Evolutionary conservation across 2,888 invertebrate genomes (phyloP), one percentile per base, ranked within the genome.

Genomic region (Epinotia nisella): DNA sequence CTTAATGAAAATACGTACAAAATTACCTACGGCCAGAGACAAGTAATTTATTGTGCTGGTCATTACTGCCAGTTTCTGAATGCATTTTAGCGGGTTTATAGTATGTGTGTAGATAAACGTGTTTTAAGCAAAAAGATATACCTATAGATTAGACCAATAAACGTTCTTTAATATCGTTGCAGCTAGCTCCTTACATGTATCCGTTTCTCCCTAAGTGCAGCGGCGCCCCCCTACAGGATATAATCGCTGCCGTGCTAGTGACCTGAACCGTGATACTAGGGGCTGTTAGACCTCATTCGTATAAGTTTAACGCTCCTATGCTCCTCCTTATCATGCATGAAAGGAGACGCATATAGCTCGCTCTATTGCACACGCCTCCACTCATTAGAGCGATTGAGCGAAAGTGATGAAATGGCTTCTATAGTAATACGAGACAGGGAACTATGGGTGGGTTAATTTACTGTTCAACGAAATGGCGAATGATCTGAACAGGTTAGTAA

Each of bases 261-360:
- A 66, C 41, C 65, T 55, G 65, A 39, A 21, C 53, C 51, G 35
- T 65, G 35, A 53, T 53, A 19, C 39, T 39, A 55, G 24, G 19
- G 51, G 62, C 29, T 49, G 51, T 53, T 65, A 65, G 39, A 66
- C 65, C 65, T 56, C 65, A 66, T 66, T 66, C 55, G 39, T 56
- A 56, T 24, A 41, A 55, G 65, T 66, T 66, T 66, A 66, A 66
- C 55, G 65, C 55, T 53, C 21, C 55, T 55, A 41, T 66, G n/a
- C 55, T 39, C 7, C 21, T 66, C 39, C 65, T 66, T 66, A 55
- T 56, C 55, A 66, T 55, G 55, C 56, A 41, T 21, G 55, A 65
- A 53, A 65, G 55, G 41, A 56, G 55, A 41, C 53, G 56, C 41
- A 39, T 56, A 56, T 66, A 66, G 41, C 55, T 66, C 66, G 41